phyloP scores from a whole-genome alignment of 1,140 invertebrate species.

The Melipona quadrifasciata region DNA sequence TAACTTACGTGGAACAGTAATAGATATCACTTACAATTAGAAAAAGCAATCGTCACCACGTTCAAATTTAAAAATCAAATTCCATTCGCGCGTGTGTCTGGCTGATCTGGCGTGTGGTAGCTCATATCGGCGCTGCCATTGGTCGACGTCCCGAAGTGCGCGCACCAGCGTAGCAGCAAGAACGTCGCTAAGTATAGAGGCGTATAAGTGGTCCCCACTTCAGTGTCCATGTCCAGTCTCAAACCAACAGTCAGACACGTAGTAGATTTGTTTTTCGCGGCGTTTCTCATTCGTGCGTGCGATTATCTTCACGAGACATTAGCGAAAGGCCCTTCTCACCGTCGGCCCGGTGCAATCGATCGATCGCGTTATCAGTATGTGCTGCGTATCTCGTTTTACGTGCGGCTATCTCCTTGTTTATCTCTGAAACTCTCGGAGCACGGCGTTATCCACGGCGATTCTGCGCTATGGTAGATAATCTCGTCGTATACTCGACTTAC shows the following conservation, averaged over 20 bases:
- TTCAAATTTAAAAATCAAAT: slow-evolving; percentile 30
- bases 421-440: not conserved
- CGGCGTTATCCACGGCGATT: not conserved
- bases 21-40: not conserved
- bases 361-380: not conserved
- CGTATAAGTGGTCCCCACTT: slow-evolving; percentile 52
- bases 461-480: slow-evolving; percentile 14
- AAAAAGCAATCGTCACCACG: not conserved
- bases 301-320: not conserved
- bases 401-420: not conserved
- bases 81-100: not conserved
- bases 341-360: not conserved
- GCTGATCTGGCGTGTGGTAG: not conserved
- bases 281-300: not conserved
- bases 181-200: slow-evolving; percentile 34
- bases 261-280: slow-evolving; percentile 7
- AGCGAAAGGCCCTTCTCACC: not conserved
- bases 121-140: slow-evolving; percentile 20
- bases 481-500: not conserved
- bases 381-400: not conserved
- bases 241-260: not conserved
- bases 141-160: slow-evolving; percentile 29
- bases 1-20: no score
- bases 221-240: slow-evolving; percentile 39
- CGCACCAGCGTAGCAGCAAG: slow-evolving; percentile 16